Evolutionary conservation across 2,797 vertebrate species (phyloP).

Genomic region (Aplochiton taeniatus): DNA sequence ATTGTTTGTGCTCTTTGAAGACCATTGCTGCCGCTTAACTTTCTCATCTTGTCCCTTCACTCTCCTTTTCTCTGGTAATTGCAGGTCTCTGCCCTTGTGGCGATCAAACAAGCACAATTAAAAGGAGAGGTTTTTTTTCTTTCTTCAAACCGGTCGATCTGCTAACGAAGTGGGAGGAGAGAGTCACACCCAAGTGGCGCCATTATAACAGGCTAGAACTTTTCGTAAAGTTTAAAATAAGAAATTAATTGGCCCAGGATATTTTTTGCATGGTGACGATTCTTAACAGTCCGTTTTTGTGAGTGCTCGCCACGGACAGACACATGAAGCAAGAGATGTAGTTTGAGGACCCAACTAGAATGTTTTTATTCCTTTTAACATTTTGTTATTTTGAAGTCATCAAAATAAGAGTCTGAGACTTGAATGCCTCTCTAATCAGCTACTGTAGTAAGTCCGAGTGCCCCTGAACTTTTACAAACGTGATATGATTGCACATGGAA

Average conservation of each 20-base stretch:
- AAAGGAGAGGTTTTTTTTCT: constrained; percentile 35
- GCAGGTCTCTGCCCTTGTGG: constrained; percentile 40
- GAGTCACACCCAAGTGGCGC: constrained; percentile 7
- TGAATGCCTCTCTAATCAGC: constrained; percentile 50
- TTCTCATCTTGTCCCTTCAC: constrained; percentile 30
- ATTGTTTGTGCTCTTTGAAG: constrained; percentile 44
- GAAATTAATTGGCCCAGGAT: constrained; percentile 47
- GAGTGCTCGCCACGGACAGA: too few species aligned
- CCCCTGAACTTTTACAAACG: too few species aligned
- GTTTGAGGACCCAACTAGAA: too few species aligned
- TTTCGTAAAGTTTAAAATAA: constrained; percentile 27
- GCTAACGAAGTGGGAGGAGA: constrained; percentile 49
- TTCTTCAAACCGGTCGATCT: constrained; percentile 47
- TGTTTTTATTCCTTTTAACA: too few species aligned
- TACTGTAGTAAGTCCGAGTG: constrained; percentile 6
- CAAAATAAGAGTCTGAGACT: constrained; percentile 37
- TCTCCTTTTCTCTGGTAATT: constrained; percentile 55
- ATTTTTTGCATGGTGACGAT: neutral
- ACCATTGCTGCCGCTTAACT: constrained; percentile 45
- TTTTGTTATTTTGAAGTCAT: constrained; percentile 16
- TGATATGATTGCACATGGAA: too few species aligned
- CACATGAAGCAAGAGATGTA: too few species aligned
- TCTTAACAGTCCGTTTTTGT: too few species aligned
- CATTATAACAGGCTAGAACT: constrained; percentile 22
- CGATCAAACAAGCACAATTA: constrained; percentile 67